phyloP scores from a whole-genome alignment of 2,888 invertebrate genomes.

The Andrena flavipes region DNA sequence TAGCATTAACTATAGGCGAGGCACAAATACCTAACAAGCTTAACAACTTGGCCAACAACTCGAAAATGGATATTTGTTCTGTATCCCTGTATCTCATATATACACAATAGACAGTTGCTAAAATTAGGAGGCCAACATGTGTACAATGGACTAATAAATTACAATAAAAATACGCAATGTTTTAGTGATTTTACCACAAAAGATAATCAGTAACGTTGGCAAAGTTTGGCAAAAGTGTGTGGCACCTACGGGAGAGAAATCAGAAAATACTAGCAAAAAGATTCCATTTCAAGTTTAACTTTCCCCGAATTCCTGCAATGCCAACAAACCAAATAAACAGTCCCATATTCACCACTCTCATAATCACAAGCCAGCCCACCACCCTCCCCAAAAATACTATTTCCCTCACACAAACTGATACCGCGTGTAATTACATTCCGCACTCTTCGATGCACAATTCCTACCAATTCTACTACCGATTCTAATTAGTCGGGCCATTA shows the following conservation, averaged over 20 bases:
- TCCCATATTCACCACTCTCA: no score
- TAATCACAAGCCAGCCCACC: neutral
- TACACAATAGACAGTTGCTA: neutral
- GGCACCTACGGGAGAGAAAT: no score
- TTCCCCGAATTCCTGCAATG: neutral
- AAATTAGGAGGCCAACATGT: neutral
- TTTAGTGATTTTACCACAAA: no score
- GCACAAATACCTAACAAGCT: conserved; percentile 6
- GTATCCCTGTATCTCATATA: neutral
- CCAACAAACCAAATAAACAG: no score
- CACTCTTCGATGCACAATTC: conserved; percentile 11
- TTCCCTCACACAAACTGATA: conserved; percentile 20
- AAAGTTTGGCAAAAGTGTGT: no score
- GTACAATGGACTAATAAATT: neutral
- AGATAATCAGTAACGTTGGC: no score
- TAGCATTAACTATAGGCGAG: neutral
- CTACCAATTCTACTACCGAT: conserved; percentile 1
- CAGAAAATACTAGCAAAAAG: no score
- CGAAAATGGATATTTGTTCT: neutral
- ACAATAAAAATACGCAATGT: neutral
- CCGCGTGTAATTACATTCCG: neutral
- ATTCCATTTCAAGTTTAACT: no score
- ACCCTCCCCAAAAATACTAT: neutral
- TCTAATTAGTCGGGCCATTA: conserved; percentile 42
- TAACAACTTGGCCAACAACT: conserved; percentile 1